Base-by-base conservation (phyloP, 2,888 invertebrate species). In the Caenorhabditis becei region DNA sequence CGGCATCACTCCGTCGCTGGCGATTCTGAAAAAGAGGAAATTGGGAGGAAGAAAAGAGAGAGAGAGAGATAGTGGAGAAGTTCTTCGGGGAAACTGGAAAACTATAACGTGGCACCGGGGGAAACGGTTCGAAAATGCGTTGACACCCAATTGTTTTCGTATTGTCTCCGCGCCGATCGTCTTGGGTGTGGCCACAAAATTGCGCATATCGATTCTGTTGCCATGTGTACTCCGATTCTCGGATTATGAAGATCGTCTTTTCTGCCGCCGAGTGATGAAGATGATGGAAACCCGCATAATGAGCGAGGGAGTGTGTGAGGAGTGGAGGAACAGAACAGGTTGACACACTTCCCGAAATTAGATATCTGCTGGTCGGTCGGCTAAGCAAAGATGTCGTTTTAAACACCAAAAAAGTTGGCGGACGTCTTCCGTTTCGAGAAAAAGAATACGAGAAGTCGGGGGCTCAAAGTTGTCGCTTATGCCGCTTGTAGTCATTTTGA, bases 1-100 rank as follows among this genome's bases (percentile, higher is more conserved):
- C 11, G 82, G 82, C 82, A 82, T 82, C 61, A 80, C 80, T 75
- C 80, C 80, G 74, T 74, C 74, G n/a, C 35, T 32, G 26, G 80
- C 80, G 75, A 80, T 80, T 54, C 80, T 80, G 65, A 3, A 58
- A 59, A 47, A 37, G 28, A 24, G 61, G 61, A 61, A 61, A 44
- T 61, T 41, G 44, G 26, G 44, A 18, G 24, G 61, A 58, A 18
- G n/a, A 1, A 10, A n/a, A 4, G 20, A n/a, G 18, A 35, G 14
- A 32, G 35, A 35, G n/a, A 58, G 23, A 14, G 8, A 20, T 24
- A 18, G n/a, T n/a, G 20, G 20, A 23, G 18, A 18, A 37, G n/a
- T 10, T n/a, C 14, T 7, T 7, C 10, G 24, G 23, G 24, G 23
- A 8, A 24, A 51, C 5, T 4, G 24, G 23, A 10, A 4, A 7